A percentile compares a stretch with the other conserved stretches of the same genome.
Evolutionary conservation across 2,888 invertebrate species (phyloP).

Genomic region (Mallateleia sp.): DNA sequence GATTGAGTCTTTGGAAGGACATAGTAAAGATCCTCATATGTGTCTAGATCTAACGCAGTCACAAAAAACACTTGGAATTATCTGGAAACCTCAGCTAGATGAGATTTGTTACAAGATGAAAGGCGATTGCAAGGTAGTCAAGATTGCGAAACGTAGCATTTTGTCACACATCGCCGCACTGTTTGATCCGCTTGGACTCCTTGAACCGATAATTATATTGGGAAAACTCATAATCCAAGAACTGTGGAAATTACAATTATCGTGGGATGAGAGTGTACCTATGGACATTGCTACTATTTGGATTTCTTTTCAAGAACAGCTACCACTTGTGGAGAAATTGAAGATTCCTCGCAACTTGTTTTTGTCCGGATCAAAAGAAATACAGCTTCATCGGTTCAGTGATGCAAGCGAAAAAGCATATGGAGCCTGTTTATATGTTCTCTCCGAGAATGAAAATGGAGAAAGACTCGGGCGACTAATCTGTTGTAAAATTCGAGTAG

Average conservation of each 20-base stretch:
- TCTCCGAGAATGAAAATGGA: too few relatives aligned
- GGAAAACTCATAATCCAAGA: not conserved
- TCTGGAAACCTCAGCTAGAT: too few relatives aligned
- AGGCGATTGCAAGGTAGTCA: too few relatives aligned
- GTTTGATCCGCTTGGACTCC: conserved; percentile 14
- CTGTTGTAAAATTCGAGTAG: conserved; percentile 1
- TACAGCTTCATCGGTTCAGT: conserved; percentile 5
- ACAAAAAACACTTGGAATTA: too few relatives aligned
- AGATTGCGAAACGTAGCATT: too few relatives aligned
- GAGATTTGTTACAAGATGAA: too few relatives aligned
- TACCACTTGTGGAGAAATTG: not conserved
- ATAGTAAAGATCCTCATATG: too few relatives aligned
- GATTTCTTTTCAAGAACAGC: not conserved
- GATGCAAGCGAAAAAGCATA: not conserved
- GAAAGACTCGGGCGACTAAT: too few relatives aligned
- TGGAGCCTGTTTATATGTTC: not conserved
- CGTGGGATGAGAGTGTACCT: conserved; percentile 14
- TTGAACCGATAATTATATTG: conserved; percentile 4
- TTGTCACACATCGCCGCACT: conserved; percentile 4
- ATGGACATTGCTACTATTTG: not conserved
- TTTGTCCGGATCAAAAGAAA: not conserved
- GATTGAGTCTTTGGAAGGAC: too few relatives aligned
- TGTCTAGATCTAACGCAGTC: too few relatives aligned
- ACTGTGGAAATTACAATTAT: too few relatives aligned
- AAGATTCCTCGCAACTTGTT: too few relatives aligned